Evolutionary conservation across 2,888 invertebrate genomes (phyloP).

Genomic region (Dinocampus coccinellae): DNA sequence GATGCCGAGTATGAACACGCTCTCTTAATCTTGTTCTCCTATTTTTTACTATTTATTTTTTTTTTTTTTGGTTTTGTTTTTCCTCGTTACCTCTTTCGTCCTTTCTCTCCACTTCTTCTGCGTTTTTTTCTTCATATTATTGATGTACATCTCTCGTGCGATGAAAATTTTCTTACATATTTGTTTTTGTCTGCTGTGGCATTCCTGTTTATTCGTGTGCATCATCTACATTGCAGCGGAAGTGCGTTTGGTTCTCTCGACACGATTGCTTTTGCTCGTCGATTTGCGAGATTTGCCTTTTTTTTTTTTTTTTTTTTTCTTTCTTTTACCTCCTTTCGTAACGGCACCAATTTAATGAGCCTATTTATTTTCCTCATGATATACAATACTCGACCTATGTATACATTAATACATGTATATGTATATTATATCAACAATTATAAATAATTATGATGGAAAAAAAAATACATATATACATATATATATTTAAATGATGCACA

Average conservation of each 20-base stretch:
- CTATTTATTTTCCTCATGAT: constrained; percentile 54
- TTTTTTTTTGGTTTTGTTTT: constrained; percentile 17
- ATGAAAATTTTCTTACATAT: neutral
- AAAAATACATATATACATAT: constrained; percentile 8
- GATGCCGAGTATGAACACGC: neutral
- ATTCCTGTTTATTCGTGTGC: constrained; percentile 40
- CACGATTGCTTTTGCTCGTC: constrained; percentile 20
- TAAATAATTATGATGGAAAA: constrained; percentile 11
- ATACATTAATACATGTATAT: neutral
- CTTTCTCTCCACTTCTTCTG: constrained; percentile 7
- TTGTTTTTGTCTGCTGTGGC: constrained; percentile 16
- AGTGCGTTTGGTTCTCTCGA: constrained; percentile 15
- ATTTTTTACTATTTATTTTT: constrained; percentile 10
- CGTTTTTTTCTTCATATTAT: too few species aligned
- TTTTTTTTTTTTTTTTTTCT: constrained; percentile 20
- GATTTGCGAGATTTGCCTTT: constrained; percentile 29
- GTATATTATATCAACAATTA: constrained; percentile 30
- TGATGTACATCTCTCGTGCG: neutral
- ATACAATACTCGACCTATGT: constrained; percentile 38
- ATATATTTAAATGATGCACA: constrained; percentile 23
- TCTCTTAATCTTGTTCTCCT: constrained; percentile 5
- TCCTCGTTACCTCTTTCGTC: neutral
- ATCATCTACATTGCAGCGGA: constrained; percentile 28
- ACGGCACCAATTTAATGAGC: constrained; percentile 48
- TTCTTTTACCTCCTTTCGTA: constrained; percentile 26